phyloP scores from a whole-genome alignment of 2,113 vertebrate genomes.

The Chionis minor region DNA sequence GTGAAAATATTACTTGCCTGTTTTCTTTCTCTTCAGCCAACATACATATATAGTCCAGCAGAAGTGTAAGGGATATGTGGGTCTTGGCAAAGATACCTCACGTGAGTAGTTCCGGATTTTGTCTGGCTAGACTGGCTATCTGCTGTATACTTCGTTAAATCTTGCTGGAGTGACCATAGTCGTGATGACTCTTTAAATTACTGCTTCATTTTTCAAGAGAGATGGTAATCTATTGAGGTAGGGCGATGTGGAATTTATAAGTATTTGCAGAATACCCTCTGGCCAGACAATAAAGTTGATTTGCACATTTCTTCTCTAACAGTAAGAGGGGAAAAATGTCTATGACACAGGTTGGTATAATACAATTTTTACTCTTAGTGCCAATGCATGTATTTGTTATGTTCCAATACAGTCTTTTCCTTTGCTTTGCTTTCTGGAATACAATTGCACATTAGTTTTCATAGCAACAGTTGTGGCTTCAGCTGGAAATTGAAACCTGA shows the following conservation, averaged over 20 bases:
- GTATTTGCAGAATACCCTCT: not conserved
- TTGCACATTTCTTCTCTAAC: not conserved
- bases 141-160: not conserved
- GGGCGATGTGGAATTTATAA: not conserved
- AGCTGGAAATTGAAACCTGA: constrained; percentile 59
- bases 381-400: not conserved
- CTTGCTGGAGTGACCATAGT: not conserved
- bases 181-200: not conserved
- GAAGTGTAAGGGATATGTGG: not conserved
- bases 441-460: constrained; percentile 45
- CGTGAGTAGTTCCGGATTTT: not conserved
- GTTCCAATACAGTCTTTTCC: not conserved
- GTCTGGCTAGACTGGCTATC: not conserved
- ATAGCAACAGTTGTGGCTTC: constrained; percentile 41
- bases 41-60: fast-evolving
- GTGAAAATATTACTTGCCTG: not conserved
- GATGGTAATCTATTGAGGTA: not conserved
- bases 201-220: not conserved
- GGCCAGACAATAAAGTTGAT: not conserved
- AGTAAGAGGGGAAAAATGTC: not conserved
- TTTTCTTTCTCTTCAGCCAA: not conserved
- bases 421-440: constrained; percentile 44
- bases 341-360: not conserved
- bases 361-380: not conserved
- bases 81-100: not conserved